These are phyloP conservation scores for Ammospiza nelsoni DNA, from an alignment of 2,113 vertebrate species.

Conservation along the genomic window DNA sequence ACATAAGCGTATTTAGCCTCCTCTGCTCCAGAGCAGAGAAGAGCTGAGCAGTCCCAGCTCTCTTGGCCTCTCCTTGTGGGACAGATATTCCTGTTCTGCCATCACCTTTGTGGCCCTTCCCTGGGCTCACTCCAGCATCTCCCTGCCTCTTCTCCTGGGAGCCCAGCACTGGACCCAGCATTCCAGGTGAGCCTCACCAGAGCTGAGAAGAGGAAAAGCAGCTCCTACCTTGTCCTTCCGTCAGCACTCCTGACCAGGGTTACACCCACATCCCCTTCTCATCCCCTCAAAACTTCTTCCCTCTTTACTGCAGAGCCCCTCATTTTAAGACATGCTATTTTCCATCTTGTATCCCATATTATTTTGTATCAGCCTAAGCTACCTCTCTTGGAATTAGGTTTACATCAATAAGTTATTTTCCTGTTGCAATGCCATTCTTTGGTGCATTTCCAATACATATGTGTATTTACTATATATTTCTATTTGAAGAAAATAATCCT, in stretches of 20 bases:
- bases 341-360: background rate
- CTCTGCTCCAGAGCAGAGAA: background rate
- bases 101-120: background rate
- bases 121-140: background rate
- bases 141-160: background rate
- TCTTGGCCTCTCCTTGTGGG: fast-evolving
- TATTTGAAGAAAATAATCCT: background rate
- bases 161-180: background rate
- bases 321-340: background rate
- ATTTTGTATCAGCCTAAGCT: background rate
- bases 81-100: background rate
- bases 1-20: background rate
- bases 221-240: background rate
- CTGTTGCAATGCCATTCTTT: background rate
- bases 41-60: background rate
- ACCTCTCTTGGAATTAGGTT: background rate
- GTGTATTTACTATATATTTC: background rate
- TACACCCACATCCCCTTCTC: background rate
- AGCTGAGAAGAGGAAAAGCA: background rate
- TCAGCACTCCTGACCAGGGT: no score
- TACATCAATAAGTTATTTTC: background rate
- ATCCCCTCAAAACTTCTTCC: background rate
- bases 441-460: background rate
- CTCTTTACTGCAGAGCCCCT: background rate
- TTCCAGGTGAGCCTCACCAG: background rate